Evolutionary conservation across 1,140 invertebrate species (phyloP).

Genomic region (Coelopa frigida): DNA sequence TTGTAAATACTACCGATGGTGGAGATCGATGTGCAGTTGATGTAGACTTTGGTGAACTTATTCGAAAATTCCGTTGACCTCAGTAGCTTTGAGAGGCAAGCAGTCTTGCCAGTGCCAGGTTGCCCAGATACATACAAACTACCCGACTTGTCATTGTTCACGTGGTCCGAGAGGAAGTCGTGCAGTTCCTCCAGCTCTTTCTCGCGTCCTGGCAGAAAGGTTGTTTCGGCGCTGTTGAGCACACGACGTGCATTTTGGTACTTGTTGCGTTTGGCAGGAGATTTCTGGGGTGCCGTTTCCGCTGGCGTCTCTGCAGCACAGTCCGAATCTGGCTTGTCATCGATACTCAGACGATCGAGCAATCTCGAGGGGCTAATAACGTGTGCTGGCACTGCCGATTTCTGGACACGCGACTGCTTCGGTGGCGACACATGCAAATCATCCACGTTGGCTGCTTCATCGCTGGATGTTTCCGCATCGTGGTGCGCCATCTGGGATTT

Average conservation of each 20-base stretch:
- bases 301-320: background rate
- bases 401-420: slow-evolving; percentile 19
- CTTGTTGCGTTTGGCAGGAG: slow-evolving; percentile 28
- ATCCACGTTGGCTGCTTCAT: slow-evolving; percentile 3
- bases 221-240: slow-evolving; percentile 63
- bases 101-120: slow-evolving; percentile 93
- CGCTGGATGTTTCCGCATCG: slow-evolving; percentile 2
- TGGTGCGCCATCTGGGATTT: too few relatives aligned
- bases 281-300: background rate
- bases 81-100: slow-evolving; percentile 69
- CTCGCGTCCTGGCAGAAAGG: slow-evolving; percentile 68
- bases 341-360: slow-evolving; percentile 37
- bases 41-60: slow-evolving; percentile 60
- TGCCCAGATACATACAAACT: slow-evolving; percentile 91
- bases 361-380: slow-evolving; percentile 36
- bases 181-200: slow-evolving; percentile 63
- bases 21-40: slow-evolving; percentile 78
- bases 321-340: slow-evolving; percentile 23
- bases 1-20: slow-evolving; percentile 64
- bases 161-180: slow-evolving; percentile 60
- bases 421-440: slow-evolving; percentile 28
- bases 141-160: slow-evolving; percentile 61
- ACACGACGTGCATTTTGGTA: slow-evolving; percentile 56
- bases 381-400: slow-evolving; percentile 25
- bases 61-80: slow-evolving; percentile 52